phyloP scores from a whole-genome alignment of 1,140 invertebrate species.

The Drosophila serrata region DNA sequence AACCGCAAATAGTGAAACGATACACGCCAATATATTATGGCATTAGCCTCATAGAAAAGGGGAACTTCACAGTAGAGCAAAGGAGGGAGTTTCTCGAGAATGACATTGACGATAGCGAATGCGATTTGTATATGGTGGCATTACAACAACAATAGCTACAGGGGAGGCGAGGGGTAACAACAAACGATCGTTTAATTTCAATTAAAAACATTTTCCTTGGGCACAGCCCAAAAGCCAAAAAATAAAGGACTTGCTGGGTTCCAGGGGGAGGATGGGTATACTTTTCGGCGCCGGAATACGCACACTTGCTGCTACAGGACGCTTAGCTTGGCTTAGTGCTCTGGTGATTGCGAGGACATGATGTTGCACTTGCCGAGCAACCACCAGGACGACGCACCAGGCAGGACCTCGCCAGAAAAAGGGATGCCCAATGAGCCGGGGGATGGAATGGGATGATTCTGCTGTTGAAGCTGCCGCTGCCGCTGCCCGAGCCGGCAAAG shows the following conservation, averaged over 20 bases:
- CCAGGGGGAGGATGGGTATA: conserved; percentile 1
- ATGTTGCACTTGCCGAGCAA: conserved; percentile 84
- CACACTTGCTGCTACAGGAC: conserved; percentile 82
- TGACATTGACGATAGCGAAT: conserved; percentile 66
- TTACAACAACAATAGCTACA: conserved; percentile 67
- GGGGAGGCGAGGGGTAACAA: conserved; percentile 51
- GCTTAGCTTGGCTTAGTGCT: conserved; percentile 80
- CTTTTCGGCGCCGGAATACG: conserved; percentile 67
- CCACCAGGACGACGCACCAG: conserved; percentile 65
- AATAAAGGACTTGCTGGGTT: conserved; percentile 42
- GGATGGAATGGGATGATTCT: conserved; percentile 19
- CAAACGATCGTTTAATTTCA: conserved; percentile 85
- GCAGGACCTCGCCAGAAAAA: conserved; percentile 46
- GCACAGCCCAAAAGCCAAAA: conserved; percentile 76
- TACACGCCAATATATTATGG: conserved; percentile 83
- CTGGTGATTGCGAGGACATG: conserved; percentile 75
- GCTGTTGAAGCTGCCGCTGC: neutral
- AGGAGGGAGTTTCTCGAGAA: conserved; percentile 25
- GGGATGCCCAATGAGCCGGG: conserved; percentile 51
- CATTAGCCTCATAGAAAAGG: conserved; percentile 60
- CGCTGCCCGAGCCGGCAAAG: conserved; percentile 56
- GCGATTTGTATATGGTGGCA: conserved; percentile 83
- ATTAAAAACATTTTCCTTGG: conserved; percentile 80
- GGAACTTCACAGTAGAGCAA: neutral
- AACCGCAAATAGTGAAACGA: conserved; percentile 82